These are phyloP conservation scores for Melanotaenia maccullochi DNA, from an alignment of 2,797 vertebrate species.

Conservation along the genomic window DNA sequence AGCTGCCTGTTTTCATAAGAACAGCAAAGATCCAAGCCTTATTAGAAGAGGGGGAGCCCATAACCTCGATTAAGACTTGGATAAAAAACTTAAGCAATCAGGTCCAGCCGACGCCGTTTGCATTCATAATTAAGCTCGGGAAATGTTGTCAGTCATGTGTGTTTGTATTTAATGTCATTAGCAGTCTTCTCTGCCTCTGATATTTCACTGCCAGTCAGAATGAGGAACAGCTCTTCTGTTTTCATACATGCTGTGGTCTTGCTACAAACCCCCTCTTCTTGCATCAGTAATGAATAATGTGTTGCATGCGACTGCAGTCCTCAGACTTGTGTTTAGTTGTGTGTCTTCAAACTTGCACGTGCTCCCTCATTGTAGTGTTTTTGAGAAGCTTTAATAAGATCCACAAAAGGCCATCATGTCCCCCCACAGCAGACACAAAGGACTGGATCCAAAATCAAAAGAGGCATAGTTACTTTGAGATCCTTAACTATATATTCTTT, in stretches of 20 bases:
- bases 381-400: not conserved
- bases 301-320: constrained; percentile 3
- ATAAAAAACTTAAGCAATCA: not conserved
- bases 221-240: not conserved
- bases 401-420: not conserved
- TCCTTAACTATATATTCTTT: too few species aligned
- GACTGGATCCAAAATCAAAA: too few species aligned
- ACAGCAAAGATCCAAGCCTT: constrained; percentile 10
- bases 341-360: constrained; percentile 2
- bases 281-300: constrained; percentile 48
- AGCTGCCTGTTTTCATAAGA: constrained; percentile 1
- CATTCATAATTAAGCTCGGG: constrained; percentile 5
- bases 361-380: not conserved
- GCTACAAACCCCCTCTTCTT: constrained; percentile 23
- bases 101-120: constrained; percentile 4
- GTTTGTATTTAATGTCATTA: constrained; percentile 3
- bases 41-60: not conserved
- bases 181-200: not conserved
- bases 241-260: constrained; percentile 12
- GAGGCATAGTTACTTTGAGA: too few species aligned
- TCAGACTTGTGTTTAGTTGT: constrained; percentile 14
- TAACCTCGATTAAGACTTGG: not conserved
- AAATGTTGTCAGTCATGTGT: not conserved
- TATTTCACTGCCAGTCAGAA: not conserved
- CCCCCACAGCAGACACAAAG: too few species aligned